These are phyloP conservation scores for Holacanthus passer DNA, from an alignment of 2,113 vertebrate genomes.

Conservation along the genomic window DNA sequence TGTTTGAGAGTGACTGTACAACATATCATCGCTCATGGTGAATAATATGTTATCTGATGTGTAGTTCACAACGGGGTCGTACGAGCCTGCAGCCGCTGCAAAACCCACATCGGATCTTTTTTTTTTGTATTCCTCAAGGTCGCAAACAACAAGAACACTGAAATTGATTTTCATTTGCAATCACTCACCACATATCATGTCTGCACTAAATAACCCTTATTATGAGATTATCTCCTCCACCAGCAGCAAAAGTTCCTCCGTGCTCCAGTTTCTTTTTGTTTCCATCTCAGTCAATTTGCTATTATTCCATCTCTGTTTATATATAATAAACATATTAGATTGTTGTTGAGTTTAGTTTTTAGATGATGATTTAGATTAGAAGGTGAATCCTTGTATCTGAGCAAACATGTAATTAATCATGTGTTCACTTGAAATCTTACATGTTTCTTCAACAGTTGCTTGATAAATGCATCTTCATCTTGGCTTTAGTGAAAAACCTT, in stretches of 20 bases:
- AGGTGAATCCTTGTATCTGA: too few species aligned
- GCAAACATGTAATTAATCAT: too few species aligned
- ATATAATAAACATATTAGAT: not conserved
- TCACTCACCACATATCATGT: not conserved
- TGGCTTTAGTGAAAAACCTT: too few species aligned
- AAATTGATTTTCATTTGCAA: not conserved
- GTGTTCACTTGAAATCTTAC: too few species aligned
- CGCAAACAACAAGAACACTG: not conserved
- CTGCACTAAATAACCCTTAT: not conserved
- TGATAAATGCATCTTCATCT: too few species aligned
- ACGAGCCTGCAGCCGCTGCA: not conserved
- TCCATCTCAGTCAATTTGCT: not conserved
- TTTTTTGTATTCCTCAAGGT: constrained; percentile 2
- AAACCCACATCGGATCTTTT: not conserved
- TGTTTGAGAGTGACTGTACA: not conserved
- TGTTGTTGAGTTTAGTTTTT: too few species aligned
- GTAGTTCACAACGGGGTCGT: not conserved
- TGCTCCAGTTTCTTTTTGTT: not conserved
- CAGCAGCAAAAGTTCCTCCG: not conserved
- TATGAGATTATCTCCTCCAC: not conserved
- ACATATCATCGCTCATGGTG: not conserved
- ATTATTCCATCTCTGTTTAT: not conserved
- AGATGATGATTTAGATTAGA: too few species aligned
- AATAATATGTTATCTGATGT: not conserved
- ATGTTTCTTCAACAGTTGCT: not conserved